A percentile compares a stretch with the other conserved stretches of the same genome.
These are phyloP conservation scores for Liopterus haemorrhoidalis DNA, from an alignment of 2,888 invertebrate species.

Conservation along the genomic window DNA sequence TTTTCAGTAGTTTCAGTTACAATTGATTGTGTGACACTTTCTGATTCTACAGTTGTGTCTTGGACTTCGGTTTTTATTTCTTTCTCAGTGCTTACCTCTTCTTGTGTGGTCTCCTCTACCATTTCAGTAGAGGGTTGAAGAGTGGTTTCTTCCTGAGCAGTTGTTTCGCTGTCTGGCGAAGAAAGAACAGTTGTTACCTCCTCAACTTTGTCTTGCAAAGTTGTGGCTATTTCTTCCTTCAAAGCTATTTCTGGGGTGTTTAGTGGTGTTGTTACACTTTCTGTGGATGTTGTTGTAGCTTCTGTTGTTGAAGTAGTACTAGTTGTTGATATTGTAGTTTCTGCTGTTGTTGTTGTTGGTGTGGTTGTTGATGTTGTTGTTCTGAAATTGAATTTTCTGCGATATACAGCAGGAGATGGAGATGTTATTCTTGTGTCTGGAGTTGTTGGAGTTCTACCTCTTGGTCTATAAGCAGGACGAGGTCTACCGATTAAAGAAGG, in stretches of 20 bases:
- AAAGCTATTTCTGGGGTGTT: neutral
- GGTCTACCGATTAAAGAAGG: slow-evolving; percentile 17
- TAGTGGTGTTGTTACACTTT: slow-evolving; percentile 12
- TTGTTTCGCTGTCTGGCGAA: too few species aligned
- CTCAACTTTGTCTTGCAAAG: slow-evolving; percentile 19
- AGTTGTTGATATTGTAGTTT: slow-evolving; percentile 10
- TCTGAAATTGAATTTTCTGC: slow-evolving; percentile 16
- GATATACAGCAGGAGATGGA: neutral
- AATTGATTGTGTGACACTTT: slow-evolving; percentile 4
- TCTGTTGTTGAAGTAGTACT: slow-evolving; percentile 20
- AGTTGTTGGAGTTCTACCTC: slow-evolving; percentile 3
- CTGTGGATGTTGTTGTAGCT: slow-evolving; percentile 2
- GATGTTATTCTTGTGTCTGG: slow-evolving; percentile 15
- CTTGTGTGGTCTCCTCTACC: slow-evolving; percentile 1
- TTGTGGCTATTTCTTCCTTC: slow-evolving; percentile 21
- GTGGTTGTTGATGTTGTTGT: slow-evolving; percentile 17
- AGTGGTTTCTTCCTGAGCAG: neutral
- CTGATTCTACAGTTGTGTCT: slow-evolving; percentile 6
- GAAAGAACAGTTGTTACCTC: neutral
- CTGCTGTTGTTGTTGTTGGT: slow-evolving; percentile 9
- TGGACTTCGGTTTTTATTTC: neutral
- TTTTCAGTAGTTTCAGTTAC: slow-evolving; percentile 12
- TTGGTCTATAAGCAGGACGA: slow-evolving; percentile 15
- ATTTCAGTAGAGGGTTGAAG: too few species aligned
- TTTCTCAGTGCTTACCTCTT: slow-evolving; percentile 3